A percentile compares a stretch with the other conserved stretches of the same genome.
These are phyloP conservation scores for Epizoanthus stellaris DNA, from an alignment of 92 coral and sea anemone species.

Conservation along the genomic window DNA sequence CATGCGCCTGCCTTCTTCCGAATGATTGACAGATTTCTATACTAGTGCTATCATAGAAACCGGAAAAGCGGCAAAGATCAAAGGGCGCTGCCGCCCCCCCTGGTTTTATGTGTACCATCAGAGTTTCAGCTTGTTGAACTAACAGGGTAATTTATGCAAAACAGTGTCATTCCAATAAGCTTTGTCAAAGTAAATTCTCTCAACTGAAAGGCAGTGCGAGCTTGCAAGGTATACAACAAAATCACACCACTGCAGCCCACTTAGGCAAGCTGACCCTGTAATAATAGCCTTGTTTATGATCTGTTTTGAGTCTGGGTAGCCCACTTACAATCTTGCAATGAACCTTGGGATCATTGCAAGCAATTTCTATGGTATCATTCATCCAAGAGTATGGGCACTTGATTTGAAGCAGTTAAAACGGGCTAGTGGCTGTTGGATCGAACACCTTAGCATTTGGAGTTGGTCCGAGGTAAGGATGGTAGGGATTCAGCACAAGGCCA, in stretches of 20 bases:
- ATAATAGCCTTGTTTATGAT: slow-evolving; percentile 59
- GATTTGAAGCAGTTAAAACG: slow-evolving; percentile 64
- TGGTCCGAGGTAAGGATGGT: slow-evolving; percentile 68
- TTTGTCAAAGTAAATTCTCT: slow-evolving; percentile 61
- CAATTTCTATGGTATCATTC: slow-evolving; percentile 54
- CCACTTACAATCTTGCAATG: slow-evolving; percentile 53
- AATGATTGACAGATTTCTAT: too few relatives aligned
- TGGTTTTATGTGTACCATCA: not conserved
- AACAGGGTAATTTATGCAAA: slow-evolving; percentile 58
- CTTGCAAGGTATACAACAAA: slow-evolving; percentile 64
- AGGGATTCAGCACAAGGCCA: slow-evolving; percentile 67
- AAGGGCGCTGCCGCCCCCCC: too few relatives aligned
- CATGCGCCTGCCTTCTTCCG: too few relatives aligned
- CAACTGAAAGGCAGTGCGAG: slow-evolving; percentile 57
- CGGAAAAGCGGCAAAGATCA: too few relatives aligned
- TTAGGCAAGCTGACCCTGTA: slow-evolving; percentile 71
- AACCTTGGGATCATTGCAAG: slow-evolving; percentile 58
- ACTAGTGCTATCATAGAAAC: too few relatives aligned
- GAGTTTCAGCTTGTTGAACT: slow-evolving; percentile 32
- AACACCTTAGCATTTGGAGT: slow-evolving; percentile 76
- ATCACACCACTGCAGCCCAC: slow-evolving; percentile 68
- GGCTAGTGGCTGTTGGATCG: slow-evolving; percentile 65
- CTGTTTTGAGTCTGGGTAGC: slow-evolving; percentile 48
- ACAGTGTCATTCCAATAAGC: slow-evolving; percentile 63
- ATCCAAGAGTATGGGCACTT: slow-evolving; percentile 61